Base-by-base conservation (phyloP, 1,140 invertebrate species). In the Sipha flava region DNA sequence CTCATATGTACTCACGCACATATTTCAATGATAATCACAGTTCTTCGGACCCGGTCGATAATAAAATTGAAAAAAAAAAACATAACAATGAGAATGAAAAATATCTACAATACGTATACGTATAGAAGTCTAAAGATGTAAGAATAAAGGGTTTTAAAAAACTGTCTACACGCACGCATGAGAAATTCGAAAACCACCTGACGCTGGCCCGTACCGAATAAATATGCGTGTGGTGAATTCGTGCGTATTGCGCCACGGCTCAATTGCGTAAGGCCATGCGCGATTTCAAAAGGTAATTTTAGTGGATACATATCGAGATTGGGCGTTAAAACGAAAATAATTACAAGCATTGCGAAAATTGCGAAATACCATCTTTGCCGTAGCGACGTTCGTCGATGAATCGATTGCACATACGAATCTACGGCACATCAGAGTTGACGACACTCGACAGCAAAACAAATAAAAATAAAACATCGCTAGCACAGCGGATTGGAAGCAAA, bases 251-350 rank as follows among this genome's bases (percentile, higher is more conserved):
- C 70, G 47, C 31, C 70, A 73, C 54, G 31, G 34, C 6, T 21
- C 21, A 31, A 31, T 79, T 64, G 37, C 75, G 75, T 64, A 62
- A 59, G 54, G 34, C 23, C 29, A 43, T 29, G 37, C 16, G 66
- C 23, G 66, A 70, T 70, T 70, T 70, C 66, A 70, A 70, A 70
- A 70, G 0, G 66, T 70, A 47, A 70, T 70, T 47, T 47, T 29
- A 70, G 40, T 47, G 66, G 66, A 70, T 47, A 47, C 40, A 47
- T 31, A 47, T 70, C 43, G 66, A 70, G 66, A 47, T 70, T 70
- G 66, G 66, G 66, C 66, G 66, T 70, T 70, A 70, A 68, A 70
- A 70, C 26, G 66, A 70, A 70, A 70, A 70, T 70, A 70, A 70
- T 70, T 70, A 66, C 34, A 23, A 26, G 40, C 66, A 45, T 70